These are phyloP conservation scores for Pachyuromys duprasi DNA, from an alignment of 2,797 vertebrate species.

Conservation along the genomic window DNA sequence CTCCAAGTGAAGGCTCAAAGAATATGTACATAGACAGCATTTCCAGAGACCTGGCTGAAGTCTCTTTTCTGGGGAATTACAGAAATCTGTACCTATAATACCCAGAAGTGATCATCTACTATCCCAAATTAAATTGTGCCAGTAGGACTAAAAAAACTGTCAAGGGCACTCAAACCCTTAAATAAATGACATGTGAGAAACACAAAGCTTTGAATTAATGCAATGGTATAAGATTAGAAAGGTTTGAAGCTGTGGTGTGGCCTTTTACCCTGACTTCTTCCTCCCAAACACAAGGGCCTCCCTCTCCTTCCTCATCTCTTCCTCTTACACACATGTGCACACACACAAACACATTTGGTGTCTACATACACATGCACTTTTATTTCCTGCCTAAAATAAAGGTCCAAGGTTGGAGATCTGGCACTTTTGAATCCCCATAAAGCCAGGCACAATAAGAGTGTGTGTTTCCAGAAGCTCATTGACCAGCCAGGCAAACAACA, in stretches of 20 bases:
- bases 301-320: no score
- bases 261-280: background rate
- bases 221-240: background rate
- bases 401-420: background rate
- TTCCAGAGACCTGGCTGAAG: background rate
- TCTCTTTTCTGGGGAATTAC: background rate
- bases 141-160: conserved; percentile 22
- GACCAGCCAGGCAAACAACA: background rate
- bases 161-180: background rate
- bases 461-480: background rate
- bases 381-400: conserved; percentile 13
- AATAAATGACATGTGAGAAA: background rate
- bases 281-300: background rate
- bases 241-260: background rate
- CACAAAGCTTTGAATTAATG: background rate
- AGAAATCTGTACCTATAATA: background rate
- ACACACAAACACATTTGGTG: background rate
- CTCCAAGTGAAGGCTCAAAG: background rate
- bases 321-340: background rate
- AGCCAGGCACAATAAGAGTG: background rate
- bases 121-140: background rate
- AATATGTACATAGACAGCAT: background rate
- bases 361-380: background rate
- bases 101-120: background rate
- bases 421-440: background rate